Evolutionary conservation across 1,140 invertebrate species (phyloP).

Genomic region (Asbolus verrucosus): DNA sequence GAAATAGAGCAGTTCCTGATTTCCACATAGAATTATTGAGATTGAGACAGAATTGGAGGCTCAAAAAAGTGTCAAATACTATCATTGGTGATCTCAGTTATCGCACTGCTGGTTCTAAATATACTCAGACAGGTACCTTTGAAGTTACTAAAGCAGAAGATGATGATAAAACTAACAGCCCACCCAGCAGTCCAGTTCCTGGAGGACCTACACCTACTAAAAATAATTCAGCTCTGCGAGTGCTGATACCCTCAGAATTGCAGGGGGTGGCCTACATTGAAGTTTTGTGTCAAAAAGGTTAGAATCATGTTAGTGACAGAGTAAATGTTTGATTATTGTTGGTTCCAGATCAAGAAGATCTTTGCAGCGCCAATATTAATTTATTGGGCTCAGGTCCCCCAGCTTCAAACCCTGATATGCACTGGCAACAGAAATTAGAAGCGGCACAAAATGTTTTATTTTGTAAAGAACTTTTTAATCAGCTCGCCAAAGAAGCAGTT

Average conservation of each 20-base stretch:
- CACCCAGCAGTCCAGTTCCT: constrained; percentile 69
- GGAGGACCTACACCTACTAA: constrained; percentile 66
- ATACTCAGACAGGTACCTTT: constrained; percentile 93
- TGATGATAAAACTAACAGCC: constrained; percentile 71
- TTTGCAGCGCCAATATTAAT: constrained; percentile 83
- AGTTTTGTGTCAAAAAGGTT: constrained; percentile 92
- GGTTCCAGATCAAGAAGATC: constrained; percentile 81
- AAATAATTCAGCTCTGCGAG: constrained; percentile 84
- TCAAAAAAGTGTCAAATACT: constrained; percentile 95
- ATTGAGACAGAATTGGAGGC: constrained; percentile 92
- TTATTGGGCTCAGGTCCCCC: constrained; percentile 72
- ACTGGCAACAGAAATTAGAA: constrained; percentile 96
- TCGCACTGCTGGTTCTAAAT: constrained; percentile 92
- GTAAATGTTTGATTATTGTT: constrained; percentile 17
- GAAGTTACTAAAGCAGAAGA: constrained; percentile 96
- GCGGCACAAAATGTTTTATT: constrained; percentile 97
- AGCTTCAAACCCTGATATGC: constrained; percentile 79
- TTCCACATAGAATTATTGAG: constrained; percentile 94
- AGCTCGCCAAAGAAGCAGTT: constrained; percentile 94
- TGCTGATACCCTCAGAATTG: constrained; percentile 92
- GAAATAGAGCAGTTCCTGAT: constrained; percentile 81
- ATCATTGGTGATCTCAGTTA: constrained; percentile 98
- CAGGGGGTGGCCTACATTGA: constrained; percentile 97
- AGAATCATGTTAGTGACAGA: background rate
- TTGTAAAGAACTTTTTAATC: constrained; percentile 96